phyloP scores from a whole-genome alignment of 2,888 invertebrate genomes.

The Plebejus anna region DNA sequence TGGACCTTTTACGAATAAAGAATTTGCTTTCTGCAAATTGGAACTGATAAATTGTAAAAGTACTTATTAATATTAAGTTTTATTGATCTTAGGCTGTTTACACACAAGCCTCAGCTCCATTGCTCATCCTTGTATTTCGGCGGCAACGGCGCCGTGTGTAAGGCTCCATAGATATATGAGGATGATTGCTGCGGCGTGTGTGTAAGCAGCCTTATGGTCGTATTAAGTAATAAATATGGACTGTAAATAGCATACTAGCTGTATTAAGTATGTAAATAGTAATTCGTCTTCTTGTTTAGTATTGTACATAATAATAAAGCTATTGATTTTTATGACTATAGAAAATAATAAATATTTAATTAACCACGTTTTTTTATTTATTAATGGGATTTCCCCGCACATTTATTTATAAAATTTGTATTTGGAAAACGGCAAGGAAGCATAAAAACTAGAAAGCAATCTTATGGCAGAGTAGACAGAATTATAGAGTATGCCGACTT shows the following conservation, averaged over 20 bases:
- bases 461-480: no score
- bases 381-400: background rate
- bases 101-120: no score
- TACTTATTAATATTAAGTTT: constrained; percentile 20
- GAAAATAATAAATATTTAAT: constrained; percentile 6
- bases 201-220: background rate
- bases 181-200: no score
- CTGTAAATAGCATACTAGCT: constrained; percentile 4
- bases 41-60: constrained; percentile 28
- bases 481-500: no score
- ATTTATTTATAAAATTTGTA: no score
- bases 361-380: background rate
- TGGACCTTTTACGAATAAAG: background rate
- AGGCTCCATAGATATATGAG: no score
- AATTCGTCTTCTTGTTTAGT: background rate
- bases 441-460: no score
- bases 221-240: background rate
- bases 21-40: constrained; percentile 1
- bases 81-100: background rate
- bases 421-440: no score
- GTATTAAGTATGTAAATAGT: constrained; percentile 20
- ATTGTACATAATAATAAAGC: constrained; percentile 18
- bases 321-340: background rate
- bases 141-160: no score
- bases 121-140: no score